phyloP scores from a whole-genome alignment of 2,888 invertebrate genomes.

The Philonicus albiceps region DNA sequence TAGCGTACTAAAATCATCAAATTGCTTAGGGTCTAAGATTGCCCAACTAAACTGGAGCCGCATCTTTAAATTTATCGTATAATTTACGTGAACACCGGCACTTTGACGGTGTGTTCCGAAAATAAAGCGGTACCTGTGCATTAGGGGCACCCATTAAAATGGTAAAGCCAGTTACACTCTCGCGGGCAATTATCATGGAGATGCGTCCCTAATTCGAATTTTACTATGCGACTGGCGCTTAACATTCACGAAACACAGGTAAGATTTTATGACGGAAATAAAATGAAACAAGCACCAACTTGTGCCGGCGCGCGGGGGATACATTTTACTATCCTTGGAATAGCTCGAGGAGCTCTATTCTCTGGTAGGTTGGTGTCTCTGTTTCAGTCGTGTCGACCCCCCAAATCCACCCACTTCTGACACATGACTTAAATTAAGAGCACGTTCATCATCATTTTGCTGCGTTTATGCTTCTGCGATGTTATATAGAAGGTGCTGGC shows the following conservation, averaged over 20 bases:
- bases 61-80: not conserved
- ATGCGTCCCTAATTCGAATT: slow-evolving; percentile 7
- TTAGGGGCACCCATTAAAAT: not conserved
- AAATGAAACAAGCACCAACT: slow-evolving; percentile 7
- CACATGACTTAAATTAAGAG: slow-evolving; percentile 29
- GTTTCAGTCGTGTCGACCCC: not conserved
- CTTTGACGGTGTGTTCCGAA: not conserved
- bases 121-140: not conserved
- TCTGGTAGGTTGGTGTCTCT: not conserved
- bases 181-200: slow-evolving; percentile 19
- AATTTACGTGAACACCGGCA: not conserved
- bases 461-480: not conserved
- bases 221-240: not conserved
- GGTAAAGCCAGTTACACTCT: not conserved
- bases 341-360: not conserved
- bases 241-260: slow-evolving; percentile 2
- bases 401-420: too few relatives aligned
- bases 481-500: not conserved
- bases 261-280: slow-evolving; percentile 16
- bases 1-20: not conserved
- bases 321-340: slow-evolving; percentile 6
- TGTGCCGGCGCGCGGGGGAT: not conserved
- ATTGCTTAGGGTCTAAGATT: not conserved
- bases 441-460: slow-evolving; percentile 31
- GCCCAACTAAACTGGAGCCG: not conserved